Conservation (phyloP, 2,797 vertebrate genomes). For the Sebastiscus tertius region DNA sequence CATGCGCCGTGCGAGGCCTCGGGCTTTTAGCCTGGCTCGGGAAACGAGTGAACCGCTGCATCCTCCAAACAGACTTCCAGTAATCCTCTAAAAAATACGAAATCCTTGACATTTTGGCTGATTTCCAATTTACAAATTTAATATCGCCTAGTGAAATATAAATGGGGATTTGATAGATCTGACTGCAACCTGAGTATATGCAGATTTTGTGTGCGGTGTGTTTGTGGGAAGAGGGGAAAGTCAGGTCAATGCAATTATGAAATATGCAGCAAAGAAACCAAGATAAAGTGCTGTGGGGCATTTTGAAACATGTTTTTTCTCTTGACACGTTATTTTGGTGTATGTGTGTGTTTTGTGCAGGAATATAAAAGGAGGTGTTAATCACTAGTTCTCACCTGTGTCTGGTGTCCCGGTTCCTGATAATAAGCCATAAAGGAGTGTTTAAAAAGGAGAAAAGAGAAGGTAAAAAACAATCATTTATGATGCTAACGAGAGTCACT, state of each 20-base stretch:
- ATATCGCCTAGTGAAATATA: slow-evolving; percentile 55
- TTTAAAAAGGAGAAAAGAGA: slow-evolving; percentile 58
- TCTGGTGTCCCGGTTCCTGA: slow-evolving; percentile 97
- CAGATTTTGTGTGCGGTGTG: neutral
- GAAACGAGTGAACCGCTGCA: slow-evolving; percentile 26
- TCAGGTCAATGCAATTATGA: slow-evolving; percentile 53
- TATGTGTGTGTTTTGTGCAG: neutral
- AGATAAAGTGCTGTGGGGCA: slow-evolving; percentile 11
- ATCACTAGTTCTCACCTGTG: slow-evolving; percentile 90
- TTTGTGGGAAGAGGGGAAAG: slow-evolving; percentile 4
- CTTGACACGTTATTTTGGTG: slow-evolving; percentile 4
- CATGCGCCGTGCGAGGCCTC: slow-evolving; percentile 27
- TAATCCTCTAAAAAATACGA: slow-evolving; percentile 62
- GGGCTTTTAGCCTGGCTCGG: slow-evolving; percentile 52
- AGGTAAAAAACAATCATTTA: slow-evolving; percentile 60
- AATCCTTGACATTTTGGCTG: slow-evolving; percentile 65
- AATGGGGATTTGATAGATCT: slow-evolving; percentile 59
- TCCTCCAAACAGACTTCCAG: slow-evolving; percentile 41
- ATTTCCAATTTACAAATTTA: slow-evolving; percentile 59
- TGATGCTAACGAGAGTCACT: slow-evolving; percentile 35
- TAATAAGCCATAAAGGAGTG: slow-evolving; percentile 57
- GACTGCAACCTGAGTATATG: slow-evolving; percentile 11
- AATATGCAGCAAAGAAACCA: slow-evolving; percentile 41
- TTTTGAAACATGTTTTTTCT: slow-evolving; percentile 19
- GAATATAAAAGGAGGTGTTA: slow-evolving; percentile 34